Evolutionary conservation across 2,797 vertebrate species (phyloP), one percentile per base, ranked within the genome.

Genomic region (Lycodopsis pacificus): DNA sequence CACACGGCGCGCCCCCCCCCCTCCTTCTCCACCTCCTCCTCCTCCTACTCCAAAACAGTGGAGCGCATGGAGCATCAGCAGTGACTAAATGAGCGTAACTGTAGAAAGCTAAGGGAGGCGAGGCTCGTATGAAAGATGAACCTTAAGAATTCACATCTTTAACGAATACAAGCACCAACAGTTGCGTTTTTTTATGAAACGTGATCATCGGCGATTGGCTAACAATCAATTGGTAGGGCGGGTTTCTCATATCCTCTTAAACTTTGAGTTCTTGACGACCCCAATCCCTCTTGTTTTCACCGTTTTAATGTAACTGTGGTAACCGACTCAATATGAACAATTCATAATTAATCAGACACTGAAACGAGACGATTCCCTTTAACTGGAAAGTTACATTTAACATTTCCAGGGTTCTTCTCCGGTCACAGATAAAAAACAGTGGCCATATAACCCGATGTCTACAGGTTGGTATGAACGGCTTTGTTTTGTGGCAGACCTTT

Each of bases 1-100:
- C 89, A 93, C 86, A 62, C 85, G 61, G 62, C 59, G 64, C 25
- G 11, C 53, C 76, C 36, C 67, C n/a, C n/a, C 58, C n/a, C 67
- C 40, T 56, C 61, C 65, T 25, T 64, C 67, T 51, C n/a, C 70
- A 49, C 70, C 72, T 49, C 63, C 42, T 75, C 76, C 70, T 77
- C 75, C 87, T 88, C 85, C 89, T 81, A 73, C 83, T 77, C 86
- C 76, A 78, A 81, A 86, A 76, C 86, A 85, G 79, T 49, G 61
- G 65, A 77, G 59, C 71, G 79, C 79, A 74, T 70, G 40, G 75
- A 82, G 79, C 85, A 80, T 66, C 77, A 63, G 30, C 75, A 66
- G 77, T 67, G 65, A 71, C 71, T 73, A 58, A 74, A 75, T 56
- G 51, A 59, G 61, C 36, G 27, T 13, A 56, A 25, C 71, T 51